A percentile compares a stretch with the other conserved stretches of the same genome.
Evolutionary conservation across 2,113 vertebrate genomes (phyloP).

Genomic region (Xiphophorus maculatus): DNA sequence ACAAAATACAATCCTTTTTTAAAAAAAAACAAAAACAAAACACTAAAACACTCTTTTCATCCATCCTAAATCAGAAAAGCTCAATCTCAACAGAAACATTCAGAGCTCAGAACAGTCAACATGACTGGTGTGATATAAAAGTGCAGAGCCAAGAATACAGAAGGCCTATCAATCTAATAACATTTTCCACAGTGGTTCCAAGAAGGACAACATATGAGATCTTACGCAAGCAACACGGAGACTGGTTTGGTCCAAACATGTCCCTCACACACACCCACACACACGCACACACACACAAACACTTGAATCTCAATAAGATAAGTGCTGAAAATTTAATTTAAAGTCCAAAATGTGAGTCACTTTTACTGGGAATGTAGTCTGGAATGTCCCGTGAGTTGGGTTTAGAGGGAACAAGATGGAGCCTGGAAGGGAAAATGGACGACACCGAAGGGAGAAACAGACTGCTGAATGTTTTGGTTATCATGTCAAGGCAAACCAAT

Average conservation of each 20-base stretch:
- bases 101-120: slow-evolving; percentile 21
- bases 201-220: slow-evolving; percentile 10
- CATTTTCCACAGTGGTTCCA: slow-evolving; percentile 34
- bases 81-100: slow-evolving; percentile 7
- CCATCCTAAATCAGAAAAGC: slow-evolving; percentile 29
- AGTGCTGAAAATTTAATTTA: slow-evolving; percentile 65
- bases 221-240: slow-evolving; percentile 40
- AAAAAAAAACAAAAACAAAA: too few relatives aligned
- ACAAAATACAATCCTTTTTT: slow-evolving; percentile 6
- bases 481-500: background rate
- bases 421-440: slow-evolving; percentile 7
- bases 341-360: slow-evolving; percentile 54
- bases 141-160: slow-evolving; percentile 30
- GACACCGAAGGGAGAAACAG: background rate
- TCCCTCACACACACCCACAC: background rate
- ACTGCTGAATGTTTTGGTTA: background rate
- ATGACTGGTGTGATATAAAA: slow-evolving; percentile 37
- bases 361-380: slow-evolving; percentile 37
- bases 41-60: background rate
- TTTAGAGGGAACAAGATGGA: slow-evolving; percentile 46
- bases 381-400: slow-evolving; percentile 61
- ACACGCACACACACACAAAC: background rate
- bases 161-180: slow-evolving; percentile 41
- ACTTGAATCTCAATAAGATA: slow-evolving; percentile 55
- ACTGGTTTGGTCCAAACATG: slow-evolving; percentile 23